A percentile compares a stretch with the other conserved stretches of the same genome.
Conservation (phyloP, 1,140 invertebrate genomes). For the Tribolium madens region DNA sequence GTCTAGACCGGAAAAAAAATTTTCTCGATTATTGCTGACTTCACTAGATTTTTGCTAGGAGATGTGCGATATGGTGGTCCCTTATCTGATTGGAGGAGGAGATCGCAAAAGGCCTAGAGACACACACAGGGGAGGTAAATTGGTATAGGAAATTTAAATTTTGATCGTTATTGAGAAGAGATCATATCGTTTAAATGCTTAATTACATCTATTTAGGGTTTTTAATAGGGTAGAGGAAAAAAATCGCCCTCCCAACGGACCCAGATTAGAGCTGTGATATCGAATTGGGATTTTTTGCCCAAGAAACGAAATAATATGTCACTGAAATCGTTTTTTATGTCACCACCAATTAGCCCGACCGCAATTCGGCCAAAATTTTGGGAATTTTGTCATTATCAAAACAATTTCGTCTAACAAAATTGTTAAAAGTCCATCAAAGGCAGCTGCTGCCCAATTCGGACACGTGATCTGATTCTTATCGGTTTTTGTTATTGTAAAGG, state of each 20-base stretch:
- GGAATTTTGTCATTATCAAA: constrained; percentile 11
- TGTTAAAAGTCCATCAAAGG: constrained; percentile 49
- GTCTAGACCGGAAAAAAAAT: not conserved
- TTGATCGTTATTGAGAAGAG: constrained; percentile 28
- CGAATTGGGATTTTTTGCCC: not conserved
- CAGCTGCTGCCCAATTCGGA: constrained; percentile 16
- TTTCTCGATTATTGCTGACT: not conserved
- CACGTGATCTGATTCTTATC: constrained; percentile 33
- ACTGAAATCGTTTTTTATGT: not conserved
- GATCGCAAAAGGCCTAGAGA: constrained; percentile 24
- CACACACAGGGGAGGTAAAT: constrained; percentile 33
- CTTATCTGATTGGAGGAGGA: not conserved
- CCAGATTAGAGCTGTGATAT: too few relatives aligned
- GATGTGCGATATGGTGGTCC: constrained; percentile 40
- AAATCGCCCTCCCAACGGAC: not conserved
- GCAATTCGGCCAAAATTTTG: constrained; percentile 2
- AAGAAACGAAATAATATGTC: not conserved
- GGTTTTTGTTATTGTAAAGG: constrained; percentile 11
- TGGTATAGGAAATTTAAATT: constrained; percentile 40
- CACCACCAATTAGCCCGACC: constrained; percentile 15
- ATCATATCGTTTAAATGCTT: constrained; percentile 43
- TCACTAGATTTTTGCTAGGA: constrained; percentile 8
- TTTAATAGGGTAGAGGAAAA: not conserved
- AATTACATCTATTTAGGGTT: constrained; percentile 41
- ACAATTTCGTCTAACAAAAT: constrained; percentile 44